Evolutionary conservation across 2,113 vertebrate species (phyloP), one percentile per base, ranked within the genome.

Genomic region (Athene cunicularia): DNA sequence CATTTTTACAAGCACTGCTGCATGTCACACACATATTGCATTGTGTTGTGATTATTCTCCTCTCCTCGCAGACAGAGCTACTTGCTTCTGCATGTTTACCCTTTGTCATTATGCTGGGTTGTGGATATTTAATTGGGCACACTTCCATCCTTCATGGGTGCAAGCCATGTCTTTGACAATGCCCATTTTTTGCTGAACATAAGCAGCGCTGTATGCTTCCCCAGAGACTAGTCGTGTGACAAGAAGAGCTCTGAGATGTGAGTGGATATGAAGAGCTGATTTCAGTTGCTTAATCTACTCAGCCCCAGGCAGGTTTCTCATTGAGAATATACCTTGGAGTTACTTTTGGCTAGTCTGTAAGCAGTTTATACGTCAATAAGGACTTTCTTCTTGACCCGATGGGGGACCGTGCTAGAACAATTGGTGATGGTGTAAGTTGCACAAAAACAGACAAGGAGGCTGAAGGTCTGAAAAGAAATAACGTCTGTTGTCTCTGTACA

Each of bases 221-320:
- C 88, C n/a, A 56, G 83, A 81, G 76, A 92, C 37, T 26, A 41
- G 17, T 24, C 0, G 2, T 67, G 56, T 87, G 90, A 92, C 92
- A 88, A 63, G 93, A 66, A 59, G 86, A 74, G 85, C 28, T 80
- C 68, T 49, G 86, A 80, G 56, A 47, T 67, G 37, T 47, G 71
- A 90, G 28, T 24, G 56, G 85, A 67, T 80, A 73, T 27, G 80
- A 88, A 83, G 56, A 95, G 43, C 59, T 92, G 88, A 92, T 94
- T 94, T 90, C 64, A 45, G 80, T 74, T 92, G 56, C 83, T 91
- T 92, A 86, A 95, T 81, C 88, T 90, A 47, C 80, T 72, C 88
- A 75, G 76, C 76, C 60, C 17, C 59, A 4, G 80, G 88, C 68
- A 90, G 76, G 24, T 89, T 93, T 89, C 72, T 95, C 80, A 86